Percentiles rank a stretch among this genome's conserved stretches.
Evolutionary conservation across 2,888 invertebrate genomes (phyloP).

Genomic region (Nebria salina): DNA sequence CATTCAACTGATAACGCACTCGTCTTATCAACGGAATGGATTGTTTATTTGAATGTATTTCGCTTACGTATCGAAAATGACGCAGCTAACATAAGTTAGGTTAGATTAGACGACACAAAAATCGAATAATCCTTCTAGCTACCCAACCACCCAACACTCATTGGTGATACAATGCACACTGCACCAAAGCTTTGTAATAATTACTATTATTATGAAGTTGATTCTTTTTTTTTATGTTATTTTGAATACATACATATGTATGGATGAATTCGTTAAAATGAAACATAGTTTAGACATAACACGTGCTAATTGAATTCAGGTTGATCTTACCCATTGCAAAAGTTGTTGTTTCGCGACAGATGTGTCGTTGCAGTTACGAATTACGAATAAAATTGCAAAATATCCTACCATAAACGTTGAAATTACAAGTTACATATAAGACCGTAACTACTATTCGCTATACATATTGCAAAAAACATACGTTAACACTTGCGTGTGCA

Average conservation of each 20-base stretch:
- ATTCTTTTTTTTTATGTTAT: background rate
- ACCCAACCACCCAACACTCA: background rate
- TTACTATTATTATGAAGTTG: background rate
- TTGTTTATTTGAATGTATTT: background rate
- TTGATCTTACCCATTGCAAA: too few species aligned
- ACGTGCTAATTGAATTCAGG: background rate
- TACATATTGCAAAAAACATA: background rate
- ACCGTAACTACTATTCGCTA: background rate
- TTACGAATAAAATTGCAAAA: background rate
- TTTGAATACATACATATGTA: background rate
- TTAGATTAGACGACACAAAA: background rate
- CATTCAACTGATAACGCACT: constrained; percentile 4
- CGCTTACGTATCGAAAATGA: constrained; percentile 1
- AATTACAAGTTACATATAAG: constrained; percentile 1
- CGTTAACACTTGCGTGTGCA: background rate
- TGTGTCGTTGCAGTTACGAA: background rate
- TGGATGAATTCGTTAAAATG: too few species aligned
- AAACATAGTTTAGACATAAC: background rate
- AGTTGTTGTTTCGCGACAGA: too few species aligned
- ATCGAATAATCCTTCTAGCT: background rate
- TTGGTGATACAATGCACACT: background rate
- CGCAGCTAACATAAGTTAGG: background rate
- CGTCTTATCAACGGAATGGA: background rate
- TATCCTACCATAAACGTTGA: background rate
- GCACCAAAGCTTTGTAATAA: background rate